phyloP scores from a whole-genome alignment of 2,888 invertebrate species.

The Parnassius orleans region DNA sequence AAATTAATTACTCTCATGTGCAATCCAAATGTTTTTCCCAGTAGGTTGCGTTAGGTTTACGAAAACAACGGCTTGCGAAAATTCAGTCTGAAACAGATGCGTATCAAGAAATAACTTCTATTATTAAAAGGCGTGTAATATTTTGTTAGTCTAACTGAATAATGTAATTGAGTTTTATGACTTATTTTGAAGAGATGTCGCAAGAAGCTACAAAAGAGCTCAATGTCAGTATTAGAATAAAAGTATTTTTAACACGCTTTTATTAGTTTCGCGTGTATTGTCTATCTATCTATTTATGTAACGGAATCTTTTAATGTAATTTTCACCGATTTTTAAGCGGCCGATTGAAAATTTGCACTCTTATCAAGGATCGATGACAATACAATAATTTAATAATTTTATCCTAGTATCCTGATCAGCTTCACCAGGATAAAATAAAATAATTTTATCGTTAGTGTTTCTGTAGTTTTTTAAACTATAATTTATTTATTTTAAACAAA shows the following conservation, averaged over 20 bases:
- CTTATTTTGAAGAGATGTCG: constrained; percentile 6
- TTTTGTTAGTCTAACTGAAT: constrained; percentile 14
- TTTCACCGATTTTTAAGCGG: too few species aligned
- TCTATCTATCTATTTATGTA: too few species aligned
- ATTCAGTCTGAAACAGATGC: constrained; percentile 29
- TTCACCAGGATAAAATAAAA: too few species aligned
- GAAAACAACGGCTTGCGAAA: constrained; percentile 33
- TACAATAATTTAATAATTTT: too few species aligned
- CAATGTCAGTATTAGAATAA: constrained; percentile 16
- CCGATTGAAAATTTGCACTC: too few species aligned
- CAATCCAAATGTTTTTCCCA: constrained; percentile 30
- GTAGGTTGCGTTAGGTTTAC: constrained; percentile 29
- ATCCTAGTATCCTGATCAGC: too few species aligned
- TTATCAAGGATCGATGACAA: too few species aligned
- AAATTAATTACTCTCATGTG: constrained; percentile 23
- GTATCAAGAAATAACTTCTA: constrained; percentile 13
- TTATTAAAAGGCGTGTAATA: constrained; percentile 25
- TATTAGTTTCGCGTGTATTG: too few species aligned
- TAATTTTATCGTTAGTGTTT: too few species aligned
- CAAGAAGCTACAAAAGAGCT: constrained; percentile 8
- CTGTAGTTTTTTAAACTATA: too few species aligned
- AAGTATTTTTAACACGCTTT: neutral
- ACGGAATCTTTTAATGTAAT: too few species aligned
- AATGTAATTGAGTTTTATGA: constrained; percentile 21
- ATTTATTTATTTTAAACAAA: too few species aligned